These are phyloP conservation scores for Wasmannia auropunctata DNA, from an alignment of 1,140 invertebrate species.

Conservation along the genomic window DNA sequence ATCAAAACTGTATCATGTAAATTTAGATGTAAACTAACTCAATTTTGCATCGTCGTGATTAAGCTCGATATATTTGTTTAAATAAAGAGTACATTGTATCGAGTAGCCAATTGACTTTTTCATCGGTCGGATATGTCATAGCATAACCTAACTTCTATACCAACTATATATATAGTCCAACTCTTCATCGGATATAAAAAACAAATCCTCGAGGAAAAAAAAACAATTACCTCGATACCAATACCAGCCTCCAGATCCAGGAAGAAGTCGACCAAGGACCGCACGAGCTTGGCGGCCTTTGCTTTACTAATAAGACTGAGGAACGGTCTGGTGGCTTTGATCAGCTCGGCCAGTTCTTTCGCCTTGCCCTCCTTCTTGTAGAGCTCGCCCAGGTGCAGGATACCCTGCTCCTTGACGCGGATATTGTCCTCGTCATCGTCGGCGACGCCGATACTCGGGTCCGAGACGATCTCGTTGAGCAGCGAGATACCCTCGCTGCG, in stretches of 20 bases:
- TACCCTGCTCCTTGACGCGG: conserved; percentile 95
- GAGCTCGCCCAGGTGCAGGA: conserved; percentile 94
- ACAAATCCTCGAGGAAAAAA: too few relatives aligned
- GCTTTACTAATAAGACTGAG: conserved; percentile 98
- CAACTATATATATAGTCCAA: background rate
- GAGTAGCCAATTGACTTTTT: background rate
- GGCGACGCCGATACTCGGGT: conserved; percentile 87
- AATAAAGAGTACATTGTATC: background rate
- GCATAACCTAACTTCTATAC: background rate
- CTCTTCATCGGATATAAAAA: too few relatives aligned
- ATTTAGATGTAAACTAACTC: background rate
- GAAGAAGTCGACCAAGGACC: conserved; percentile 98
- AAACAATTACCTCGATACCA: conserved; percentile 93
- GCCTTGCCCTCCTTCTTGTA: conserved; percentile 97
- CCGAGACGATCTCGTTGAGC: conserved; percentile 90
- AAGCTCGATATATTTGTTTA: background rate
- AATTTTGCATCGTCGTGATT: background rate
- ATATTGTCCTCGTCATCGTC: conserved; percentile 95
- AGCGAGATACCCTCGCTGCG: conserved; percentile 90
- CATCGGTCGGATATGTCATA: background rate
- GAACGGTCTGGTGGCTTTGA: conserved; percentile 97
- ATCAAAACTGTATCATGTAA: background rate
- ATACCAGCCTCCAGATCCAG: conserved; percentile 97
- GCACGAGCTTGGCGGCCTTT: conserved; percentile 98
- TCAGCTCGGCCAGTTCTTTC: conserved; percentile 96